A percentile compares a stretch with the other conserved stretches of the same genome.
These are phyloP conservation scores for Aplysia californica DNA, from an alignment of 1,140 invertebrate species.

Conservation along the genomic window DNA sequence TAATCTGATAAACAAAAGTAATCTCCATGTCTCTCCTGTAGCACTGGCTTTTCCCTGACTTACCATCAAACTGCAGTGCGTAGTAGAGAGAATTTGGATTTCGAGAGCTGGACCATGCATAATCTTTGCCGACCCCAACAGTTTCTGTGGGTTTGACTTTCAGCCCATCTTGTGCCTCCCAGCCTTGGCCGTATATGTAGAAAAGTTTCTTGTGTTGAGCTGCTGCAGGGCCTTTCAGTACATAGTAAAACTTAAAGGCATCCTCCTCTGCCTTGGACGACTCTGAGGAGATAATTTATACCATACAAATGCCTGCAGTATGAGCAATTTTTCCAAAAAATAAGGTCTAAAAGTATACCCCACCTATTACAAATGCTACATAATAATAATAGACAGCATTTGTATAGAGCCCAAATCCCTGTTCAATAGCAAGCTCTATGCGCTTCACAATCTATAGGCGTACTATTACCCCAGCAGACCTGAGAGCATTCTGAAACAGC, in stretches of 20 bases:
- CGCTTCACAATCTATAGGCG: no score
- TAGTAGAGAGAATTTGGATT: slow-evolving; percentile 54
- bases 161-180: slow-evolving; percentile 45
- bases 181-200: slow-evolving; percentile 56
- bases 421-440: no score
- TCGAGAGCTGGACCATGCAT: slow-evolving; percentile 48
- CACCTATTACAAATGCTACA: no score
- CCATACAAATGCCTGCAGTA: no score
- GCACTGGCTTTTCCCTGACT: neutral
- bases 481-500: no score
- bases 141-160: slow-evolving; percentile 39
- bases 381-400: no score
- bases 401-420: no score
- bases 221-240: slow-evolving; percentile 49
- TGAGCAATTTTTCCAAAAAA: no score
- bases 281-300: slow-evolving; percentile 34
- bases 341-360: no score
- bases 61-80: slow-evolving; percentile 37
- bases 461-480: no score
- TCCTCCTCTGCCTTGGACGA: slow-evolving; percentile 46
- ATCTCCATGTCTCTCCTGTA: no score
- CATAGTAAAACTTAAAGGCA: slow-evolving; percentile 50
- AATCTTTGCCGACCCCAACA: slow-evolving; percentile 45
- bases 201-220: slow-evolving; percentile 56
- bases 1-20: no score